Conservation (phyloP, 2,113 vertebrate genomes). For the Steatornis caripensis region DNA sequence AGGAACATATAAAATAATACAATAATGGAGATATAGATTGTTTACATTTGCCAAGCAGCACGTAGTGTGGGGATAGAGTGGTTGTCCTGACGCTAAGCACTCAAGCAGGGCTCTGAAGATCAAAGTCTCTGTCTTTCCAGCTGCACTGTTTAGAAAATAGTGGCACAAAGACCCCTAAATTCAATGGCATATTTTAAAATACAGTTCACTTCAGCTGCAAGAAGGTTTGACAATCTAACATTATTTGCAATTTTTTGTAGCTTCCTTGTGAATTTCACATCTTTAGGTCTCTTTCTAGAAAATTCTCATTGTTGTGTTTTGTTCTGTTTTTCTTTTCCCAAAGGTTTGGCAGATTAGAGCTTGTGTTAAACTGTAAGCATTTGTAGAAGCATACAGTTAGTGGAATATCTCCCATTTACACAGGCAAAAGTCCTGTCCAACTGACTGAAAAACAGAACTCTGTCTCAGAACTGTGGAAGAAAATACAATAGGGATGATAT, state of each 20-base stretch:
- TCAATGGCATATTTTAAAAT: neutral
- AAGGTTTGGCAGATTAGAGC: neutral
- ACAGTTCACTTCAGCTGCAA: neutral
- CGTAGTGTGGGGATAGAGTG: neutral
- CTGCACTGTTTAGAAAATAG: neutral
- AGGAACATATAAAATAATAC: neutral
- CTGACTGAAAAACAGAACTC: neutral
- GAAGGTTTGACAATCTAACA: neutral
- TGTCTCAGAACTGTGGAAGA: neutral
- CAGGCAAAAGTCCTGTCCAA: accelerated
- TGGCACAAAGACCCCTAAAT: neutral
- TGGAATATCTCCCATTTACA: neutral
- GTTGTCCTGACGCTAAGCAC: neutral
- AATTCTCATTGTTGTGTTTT: neutral
- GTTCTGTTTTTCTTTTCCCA: neutral
- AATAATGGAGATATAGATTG: neutral
- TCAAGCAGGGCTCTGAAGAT: neutral
- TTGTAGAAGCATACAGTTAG: neutral
- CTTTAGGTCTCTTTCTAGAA: neutral
- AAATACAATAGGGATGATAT: neutral
- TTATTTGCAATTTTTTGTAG: neutral
- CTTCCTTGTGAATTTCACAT: neutral
- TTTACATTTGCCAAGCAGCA: neutral
- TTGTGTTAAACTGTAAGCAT: neutral
- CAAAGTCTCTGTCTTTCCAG: neutral